Base-by-base conservation (phyloP, 2,888 invertebrate genomes). In the Morinoia aosen region DNA sequence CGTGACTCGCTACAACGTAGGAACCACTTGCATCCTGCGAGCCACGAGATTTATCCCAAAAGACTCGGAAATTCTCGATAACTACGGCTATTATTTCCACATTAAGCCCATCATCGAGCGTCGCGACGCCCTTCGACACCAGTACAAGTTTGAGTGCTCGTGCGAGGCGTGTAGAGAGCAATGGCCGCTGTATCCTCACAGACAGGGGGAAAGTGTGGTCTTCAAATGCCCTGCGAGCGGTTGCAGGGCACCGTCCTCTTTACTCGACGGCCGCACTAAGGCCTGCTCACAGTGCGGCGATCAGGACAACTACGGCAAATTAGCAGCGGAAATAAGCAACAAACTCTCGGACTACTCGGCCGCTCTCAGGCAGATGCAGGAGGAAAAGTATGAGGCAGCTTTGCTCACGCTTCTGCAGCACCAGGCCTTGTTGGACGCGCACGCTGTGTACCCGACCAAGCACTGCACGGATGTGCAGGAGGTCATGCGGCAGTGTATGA, bases 51-150 rank as follows among this genome's bases (percentile, higher is more conserved):
- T 97, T 91, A 97, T 97, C 95, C 96, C 97, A 57, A 97, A 97
- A 95, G 97, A 97, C 25, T 97, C 97, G 39, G 97, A 97, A 96
- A 97, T 97, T 58, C 97, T 97, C 5, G 97, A 97, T 96, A 97
- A 97, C 95, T 97, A 97, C 95, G 97, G 97, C 33, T 97, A 97
- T 19, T 97, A 97, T 94, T 97, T 97, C 96, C 97, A 97, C 10
- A 97, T 97, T 11, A 97, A 97, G 48, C 94, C 97, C 3, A 97
- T 97, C 95, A 96, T 97, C 12, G 97, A 97, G 76, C 97, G 97
- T 76, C 97, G 97, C 91, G 97, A 97, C 76, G 97, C 97, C 94
- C 97, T 97, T 40, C 96, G 97, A 91, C 97, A 97, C 57, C 97
- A 97, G 96, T 97, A 97, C 97, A 97, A 97, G 96, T 97, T 97